Percentiles rank a stretch among this genome's conserved stretches.
phyloP scores from a whole-genome alignment of 2,888 invertebrate species.

The Eupithecia centaureata region DNA sequence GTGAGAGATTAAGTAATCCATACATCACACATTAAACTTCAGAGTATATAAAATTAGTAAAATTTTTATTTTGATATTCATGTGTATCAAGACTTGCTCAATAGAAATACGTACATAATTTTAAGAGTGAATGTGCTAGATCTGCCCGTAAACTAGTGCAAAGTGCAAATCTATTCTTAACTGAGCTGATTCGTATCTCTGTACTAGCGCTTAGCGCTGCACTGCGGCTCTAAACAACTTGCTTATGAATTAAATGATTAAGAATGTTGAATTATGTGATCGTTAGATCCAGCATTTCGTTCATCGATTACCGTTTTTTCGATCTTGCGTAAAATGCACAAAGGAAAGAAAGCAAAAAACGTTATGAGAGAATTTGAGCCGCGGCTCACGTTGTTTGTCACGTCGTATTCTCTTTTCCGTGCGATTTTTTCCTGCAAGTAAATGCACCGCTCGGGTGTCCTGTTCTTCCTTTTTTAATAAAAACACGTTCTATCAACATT shows the following conservation, averaged over 20 bases:
- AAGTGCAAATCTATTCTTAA: conserved; percentile 62
- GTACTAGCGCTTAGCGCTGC: conserved; percentile 27
- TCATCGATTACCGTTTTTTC: background rate
- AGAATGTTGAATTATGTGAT: background rate
- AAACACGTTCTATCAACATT: background rate
- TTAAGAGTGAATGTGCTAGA: background rate
- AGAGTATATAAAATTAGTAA: no score
- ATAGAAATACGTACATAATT: background rate
- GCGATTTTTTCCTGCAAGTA: background rate
- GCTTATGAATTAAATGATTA: conserved; percentile 1
- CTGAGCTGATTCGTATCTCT: conserved; percentile 47
- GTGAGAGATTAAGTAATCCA: no score
- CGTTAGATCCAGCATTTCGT: background rate
- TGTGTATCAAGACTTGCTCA: background rate
- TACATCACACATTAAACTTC: no score
- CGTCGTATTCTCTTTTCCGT: background rate
- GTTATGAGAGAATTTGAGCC: background rate
- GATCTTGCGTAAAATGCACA: background rate
- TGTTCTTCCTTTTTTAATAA: background rate
- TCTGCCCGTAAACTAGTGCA: conserved; percentile 49
- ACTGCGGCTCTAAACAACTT: conserved; percentile 13
- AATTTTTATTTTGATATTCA: no score
- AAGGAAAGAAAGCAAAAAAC: background rate
- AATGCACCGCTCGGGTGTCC: background rate
- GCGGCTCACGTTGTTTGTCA: background rate